Percentiles rank a stretch among this genome's conserved stretches.
These are phyloP conservation scores for Andrena haemorrhoa DNA, from an alignment of 2,888 invertebrate genomes.

Conservation along the genomic window DNA sequence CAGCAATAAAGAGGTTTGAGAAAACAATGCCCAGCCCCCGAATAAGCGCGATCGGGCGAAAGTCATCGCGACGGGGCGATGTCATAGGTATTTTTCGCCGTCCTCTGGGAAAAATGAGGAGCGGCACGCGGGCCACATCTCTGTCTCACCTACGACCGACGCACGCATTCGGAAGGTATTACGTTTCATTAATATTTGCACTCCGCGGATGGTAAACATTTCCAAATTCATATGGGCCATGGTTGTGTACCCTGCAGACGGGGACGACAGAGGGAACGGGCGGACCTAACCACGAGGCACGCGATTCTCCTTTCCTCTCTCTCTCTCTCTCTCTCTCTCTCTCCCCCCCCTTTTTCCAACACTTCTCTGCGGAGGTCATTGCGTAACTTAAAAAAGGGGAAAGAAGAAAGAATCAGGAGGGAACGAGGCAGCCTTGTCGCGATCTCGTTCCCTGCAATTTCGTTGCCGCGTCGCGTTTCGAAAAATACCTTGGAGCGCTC, in stretches of 20 bases:
- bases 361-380: conserved; percentile 47
- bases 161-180: conserved; percentile 69
- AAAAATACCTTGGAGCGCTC: conserved; percentile 61
- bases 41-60: neutral
- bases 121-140: neutral
- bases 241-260: conserved; percentile 54
- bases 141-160: conserved; percentile 39
- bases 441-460: conserved; percentile 57
- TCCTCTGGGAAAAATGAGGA: conserved; percentile 21
- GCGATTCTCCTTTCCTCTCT: conserved; percentile 61
- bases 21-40: neutral
- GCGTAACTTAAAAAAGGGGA: conserved; percentile 14
- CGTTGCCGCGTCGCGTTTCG: conserved; percentile 59
- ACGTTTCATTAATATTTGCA: conserved; percentile 76
- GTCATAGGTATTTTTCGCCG: conserved; percentile 4
- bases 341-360: conserved; percentile 29
- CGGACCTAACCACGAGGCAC: conserved; percentile 55
- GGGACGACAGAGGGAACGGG: conserved; percentile 16
- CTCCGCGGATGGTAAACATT: conserved; percentile 66
- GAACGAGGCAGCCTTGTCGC: conserved; percentile 35
- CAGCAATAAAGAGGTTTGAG: too few relatives aligned
- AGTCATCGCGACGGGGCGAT: conserved; percentile 9
- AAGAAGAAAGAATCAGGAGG: neutral
- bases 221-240: conserved; percentile 58
- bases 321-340: conserved; percentile 52